A percentile compares a stretch with the other conserved stretches of the same genome.
phyloP scores from a whole-genome alignment of 2,888 invertebrate genomes.

The Uloborus plumipes region DNA sequence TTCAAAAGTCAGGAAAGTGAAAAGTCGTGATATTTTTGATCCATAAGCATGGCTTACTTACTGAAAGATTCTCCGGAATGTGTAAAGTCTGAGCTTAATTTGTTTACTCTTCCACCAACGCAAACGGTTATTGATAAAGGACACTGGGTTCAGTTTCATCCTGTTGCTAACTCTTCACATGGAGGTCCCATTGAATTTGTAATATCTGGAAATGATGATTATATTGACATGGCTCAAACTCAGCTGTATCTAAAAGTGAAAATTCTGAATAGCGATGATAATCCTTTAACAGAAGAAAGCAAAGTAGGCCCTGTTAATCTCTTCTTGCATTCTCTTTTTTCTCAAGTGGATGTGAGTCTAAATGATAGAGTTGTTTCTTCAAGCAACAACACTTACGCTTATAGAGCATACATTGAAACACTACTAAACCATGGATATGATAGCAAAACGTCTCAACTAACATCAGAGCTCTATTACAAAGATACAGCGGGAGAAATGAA shows the following conservation, averaged over 20 bases:
- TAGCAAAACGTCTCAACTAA: slow-evolving; percentile 24
- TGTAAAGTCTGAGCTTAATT: slow-evolving; percentile 40
- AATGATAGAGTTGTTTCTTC: slow-evolving; percentile 21
- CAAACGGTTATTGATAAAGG: slow-evolving; percentile 11
- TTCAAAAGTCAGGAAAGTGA: slow-evolving; percentile 11
- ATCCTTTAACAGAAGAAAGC: neutral
- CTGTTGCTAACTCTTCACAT: neutral
- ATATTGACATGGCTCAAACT: slow-evolving; percentile 26
- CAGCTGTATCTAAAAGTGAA: slow-evolving; percentile 28
- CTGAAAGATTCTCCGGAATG: slow-evolving; percentile 40
- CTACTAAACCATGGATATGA: slow-evolving; percentile 6
- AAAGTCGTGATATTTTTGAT: slow-evolving; percentile 29
- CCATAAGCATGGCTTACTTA: slow-evolving; percentile 22
- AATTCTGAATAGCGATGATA: neutral
- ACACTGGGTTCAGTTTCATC: slow-evolving; percentile 24
- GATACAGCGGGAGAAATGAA: no score
- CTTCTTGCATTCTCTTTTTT: slow-evolving; percentile 29
- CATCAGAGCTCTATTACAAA: slow-evolving; percentile 16
- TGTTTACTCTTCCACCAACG: slow-evolving; percentile 40
- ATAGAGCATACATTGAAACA: slow-evolving; percentile 13
- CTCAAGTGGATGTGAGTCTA: slow-evolving; percentile 24
- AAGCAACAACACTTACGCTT: slow-evolving; percentile 15
- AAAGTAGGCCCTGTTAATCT: slow-evolving; percentile 22
- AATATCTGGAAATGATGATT: slow-evolving; percentile 25
- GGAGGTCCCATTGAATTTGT: slow-evolving; percentile 11